Evolutionary conservation across 2,113 vertebrate genomes (phyloP), one percentile per base, ranked within the genome.

Genomic region (Sterrhoptilus dennistouni): DNA sequence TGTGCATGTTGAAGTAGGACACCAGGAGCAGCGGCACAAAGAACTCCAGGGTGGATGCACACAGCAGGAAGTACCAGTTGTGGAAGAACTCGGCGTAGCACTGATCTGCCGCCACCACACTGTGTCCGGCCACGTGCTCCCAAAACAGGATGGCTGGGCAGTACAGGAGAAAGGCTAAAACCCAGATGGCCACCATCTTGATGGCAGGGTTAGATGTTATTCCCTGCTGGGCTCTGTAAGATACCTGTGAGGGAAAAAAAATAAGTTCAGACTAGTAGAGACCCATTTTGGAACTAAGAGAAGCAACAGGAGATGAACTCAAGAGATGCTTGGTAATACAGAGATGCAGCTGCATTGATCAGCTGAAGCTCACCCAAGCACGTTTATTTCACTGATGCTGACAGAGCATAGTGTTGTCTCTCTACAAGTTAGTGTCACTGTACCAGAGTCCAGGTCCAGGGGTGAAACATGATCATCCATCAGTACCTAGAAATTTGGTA

Each of bases 1-100:
- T 99, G 94, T 97, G 97, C 33, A 98, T 31, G 31, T 99, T 99
- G 97, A 99, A 99, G 97, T 98, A 99, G 69, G 97, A 96, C 96
- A 99, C 98, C 1, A 96, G 97, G 69, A 99, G 88, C 74, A 99
- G 98, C 0, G 99, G 99, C 17, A 98, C 88, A 72, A 99, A 98
- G 97, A 99, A 99, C 95, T 99, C 99, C 33, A 99, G 98, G n/a
- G 98, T 97, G 12, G 98, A 98, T 0, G 98, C 98, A 1, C 97
- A 96, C 64, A 99, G 97, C 16, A 99, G 97, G 93, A 99, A 99
- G 92, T 98, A 98, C 98, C 98, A 99, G 72, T 98, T 98, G 92
- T 98, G 14, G 0, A 98, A 98, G 94, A 99, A 99, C 93, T 98
- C 98, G 0, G 98, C 97, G 0, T 98, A 95, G 97, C 98, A 99